Base-by-base conservation (phyloP, 2,888 invertebrate genomes). In the Drosophila lacicola region DNA sequence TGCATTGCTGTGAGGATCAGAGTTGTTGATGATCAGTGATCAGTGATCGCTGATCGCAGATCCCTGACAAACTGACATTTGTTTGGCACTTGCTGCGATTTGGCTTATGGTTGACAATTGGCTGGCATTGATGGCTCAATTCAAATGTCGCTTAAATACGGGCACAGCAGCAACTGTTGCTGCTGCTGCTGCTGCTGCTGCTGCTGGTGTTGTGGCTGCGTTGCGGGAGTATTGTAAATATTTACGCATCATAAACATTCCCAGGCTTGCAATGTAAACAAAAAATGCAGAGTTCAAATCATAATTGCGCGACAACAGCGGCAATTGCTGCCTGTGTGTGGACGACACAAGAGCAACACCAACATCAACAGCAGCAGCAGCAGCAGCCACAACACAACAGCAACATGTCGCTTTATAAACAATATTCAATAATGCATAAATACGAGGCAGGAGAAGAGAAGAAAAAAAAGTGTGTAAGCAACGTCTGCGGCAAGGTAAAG, bases 381-480 rank as follows among this genome's bases (percentile, higher is more conserved):
- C 39, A 50, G 34, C 41, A 39, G 54, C 34, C 54, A 44, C 17
- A 29, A n/a, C 8, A 34, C 70, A 41, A 13, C 63, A 66, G 61
- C 71, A 70, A 75, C 85, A 82, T 81, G 69, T 84, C 74, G 82
- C 57, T 67, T 62, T 71, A 85, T 86, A 89, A 86, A 89, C 85
- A 86, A 83, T 89, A 89, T 88, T 89, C 89, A 88, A 90, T 90
- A 86, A 86, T 78, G 80, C 82, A 88, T 81, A 77, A 78, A 78
- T 74, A 83, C 55, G 55, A 55, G 17, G 39, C 17, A 41, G n/a
- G 25, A 29, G 29, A 29, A 29, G 8, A 29, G 29, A 8, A 29
- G 25, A n/a, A 25, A 54, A 69, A 70, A 65, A 51, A 70, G 53
- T 29, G 39, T 37, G 37, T 34, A 45, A 60, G 44, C 36, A 51